Conservation (phyloP, 2,888 invertebrate species). For the Tipula vernalis region DNA sequence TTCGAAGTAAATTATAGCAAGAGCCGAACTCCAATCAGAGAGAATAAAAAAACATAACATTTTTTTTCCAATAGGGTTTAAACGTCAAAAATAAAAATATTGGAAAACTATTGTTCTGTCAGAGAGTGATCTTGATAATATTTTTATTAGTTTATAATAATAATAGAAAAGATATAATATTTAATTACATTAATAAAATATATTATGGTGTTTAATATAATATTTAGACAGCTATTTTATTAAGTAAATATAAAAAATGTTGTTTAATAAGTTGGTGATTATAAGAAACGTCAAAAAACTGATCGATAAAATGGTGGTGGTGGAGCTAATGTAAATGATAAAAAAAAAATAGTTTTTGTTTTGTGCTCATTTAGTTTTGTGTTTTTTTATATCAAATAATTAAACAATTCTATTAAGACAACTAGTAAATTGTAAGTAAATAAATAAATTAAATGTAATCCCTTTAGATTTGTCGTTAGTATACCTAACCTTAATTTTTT, state of each 20-base stretch:
- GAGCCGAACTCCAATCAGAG: neutral
- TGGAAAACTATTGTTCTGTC: neutral
- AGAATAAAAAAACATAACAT: neutral
- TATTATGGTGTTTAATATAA: neutral
- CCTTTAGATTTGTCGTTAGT: neutral
- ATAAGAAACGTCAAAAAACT: neutral
- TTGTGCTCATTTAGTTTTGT: neutral
- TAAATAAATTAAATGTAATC: neutral
- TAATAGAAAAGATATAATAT: neutral
- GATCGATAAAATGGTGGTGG: neutral
- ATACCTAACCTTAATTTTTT: neutral
- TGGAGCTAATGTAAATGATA: neutral
- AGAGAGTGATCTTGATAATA: neutral
- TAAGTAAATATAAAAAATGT: neutral
- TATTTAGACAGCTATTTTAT: neutral
- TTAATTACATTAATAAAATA: neutral
- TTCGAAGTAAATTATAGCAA: neutral
- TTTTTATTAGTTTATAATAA: neutral
- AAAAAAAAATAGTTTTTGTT: neutral
- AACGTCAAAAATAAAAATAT: neutral
- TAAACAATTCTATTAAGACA: neutral
- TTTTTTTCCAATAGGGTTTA: neutral
- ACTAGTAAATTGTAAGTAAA: neutral
- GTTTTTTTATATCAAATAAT: neutral
- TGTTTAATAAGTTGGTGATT: neutral